Base-by-base conservation (phyloP, 2,113 vertebrate species). In the Erinaceus europaeus region DNA sequence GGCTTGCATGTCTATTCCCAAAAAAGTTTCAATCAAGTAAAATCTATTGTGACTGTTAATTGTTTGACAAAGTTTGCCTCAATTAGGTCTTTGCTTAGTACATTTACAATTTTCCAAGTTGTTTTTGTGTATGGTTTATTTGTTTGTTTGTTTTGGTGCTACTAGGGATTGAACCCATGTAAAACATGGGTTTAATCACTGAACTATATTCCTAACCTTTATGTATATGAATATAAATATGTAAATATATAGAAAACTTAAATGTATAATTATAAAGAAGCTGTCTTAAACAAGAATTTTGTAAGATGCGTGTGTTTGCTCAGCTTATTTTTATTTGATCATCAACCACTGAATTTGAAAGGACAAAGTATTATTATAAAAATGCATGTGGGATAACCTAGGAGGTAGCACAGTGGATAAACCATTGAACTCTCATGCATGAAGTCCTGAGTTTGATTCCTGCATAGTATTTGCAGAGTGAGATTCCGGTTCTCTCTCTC, bases 61-160 rank as follows among this genome's bases (percentile, higher is more conserved):
- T 72, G 8, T 57, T 74, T 88, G 53, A 61, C 68, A 87, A 57
- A 15, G 27, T 89, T 83, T 67, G 89, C 44, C 20, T 88, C 69
- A 90, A 59, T 90, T 92, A 86, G 46, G 38, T 17, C 34, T 91
- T 69, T 65, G 27, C 50, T 86, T 17, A 72, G 73, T 84, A 59
- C 75, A 48, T 81, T 65, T 74, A 27, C n/a, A 52, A 75, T 84
- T 92, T 59, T 44, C 15, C 72, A 86, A 53, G 5, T 44, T 87
- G 20, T 34, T 23, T 27, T 27, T 57, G 55, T 57, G 29, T 27
- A n/a, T n/a, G n/a, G n/a, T n/a, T n/a, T n/a, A n/a, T n/a, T n/a
- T n/a, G n/a, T n/a, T n/a, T n/a, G n/a, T n/a, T n/a, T n/a, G n/a
- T n/a, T n/a, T n/a, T n/a, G n/a, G n/a, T n/a, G n/a, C n/a, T n/a